Evolutionary conservation across 2,113 vertebrate species (phyloP).

Genomic region (Rallus limicola): DNA sequence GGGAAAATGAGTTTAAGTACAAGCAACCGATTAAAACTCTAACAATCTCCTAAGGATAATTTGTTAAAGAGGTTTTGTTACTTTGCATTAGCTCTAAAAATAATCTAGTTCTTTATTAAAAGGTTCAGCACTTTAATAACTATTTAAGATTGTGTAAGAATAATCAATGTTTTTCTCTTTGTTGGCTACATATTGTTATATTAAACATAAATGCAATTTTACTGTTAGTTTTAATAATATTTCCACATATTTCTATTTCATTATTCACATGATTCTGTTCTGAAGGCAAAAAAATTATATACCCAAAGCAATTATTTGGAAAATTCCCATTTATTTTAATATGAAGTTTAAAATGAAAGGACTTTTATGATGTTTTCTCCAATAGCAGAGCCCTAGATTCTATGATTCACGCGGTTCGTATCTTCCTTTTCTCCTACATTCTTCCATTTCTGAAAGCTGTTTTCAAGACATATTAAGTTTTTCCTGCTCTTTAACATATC

Average conservation of each 20-base stretch:
- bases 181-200: constrained; percentile 14
- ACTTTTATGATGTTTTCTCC: background rate
- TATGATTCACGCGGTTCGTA: background rate
- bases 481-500: background rate
- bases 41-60: constrained; percentile 73
- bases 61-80: constrained; percentile 75
- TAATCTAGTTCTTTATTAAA: constrained; percentile 61
- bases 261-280: background rate
- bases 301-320: background rate
- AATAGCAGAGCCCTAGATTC: background rate
- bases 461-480: background rate
- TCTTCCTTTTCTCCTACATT: background rate
- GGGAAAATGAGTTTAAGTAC: constrained; percentile 76
- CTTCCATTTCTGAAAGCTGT: background rate
- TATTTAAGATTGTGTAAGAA: constrained; percentile 42
- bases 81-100: constrained; percentile 67
- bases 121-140: constrained; percentile 54
- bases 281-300: background rate
- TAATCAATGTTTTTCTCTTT: constrained; percentile 38
- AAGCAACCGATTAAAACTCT: constrained; percentile 75
- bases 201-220: constrained; percentile 4
- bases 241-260: constrained; percentile 4
- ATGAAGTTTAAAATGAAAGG: background rate
- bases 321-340: background rate
- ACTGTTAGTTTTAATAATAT: constrained; percentile 18